Percentiles rank a stretch among this genome's conserved stretches.
Conservation (phyloP, 2,888 invertebrate genomes). For the Platycnemis pennipes region DNA sequence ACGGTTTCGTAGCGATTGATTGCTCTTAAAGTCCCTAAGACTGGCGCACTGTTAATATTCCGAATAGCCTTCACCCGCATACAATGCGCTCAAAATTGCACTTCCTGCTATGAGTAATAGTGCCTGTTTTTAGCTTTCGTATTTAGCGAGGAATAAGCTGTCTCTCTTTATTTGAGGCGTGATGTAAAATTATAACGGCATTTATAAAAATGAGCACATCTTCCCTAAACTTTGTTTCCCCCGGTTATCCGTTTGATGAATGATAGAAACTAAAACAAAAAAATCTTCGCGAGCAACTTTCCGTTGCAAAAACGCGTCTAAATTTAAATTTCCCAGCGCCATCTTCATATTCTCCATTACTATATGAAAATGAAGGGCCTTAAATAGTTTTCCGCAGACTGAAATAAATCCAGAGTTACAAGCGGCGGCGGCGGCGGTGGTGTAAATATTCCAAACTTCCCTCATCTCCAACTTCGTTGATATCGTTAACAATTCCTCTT, state of each 20-base stretch:
- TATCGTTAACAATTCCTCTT: conserved; percentile 67
- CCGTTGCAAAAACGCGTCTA: conserved; percentile 49
- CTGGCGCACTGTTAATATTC: neutral
- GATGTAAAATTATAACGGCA: conserved; percentile 31
- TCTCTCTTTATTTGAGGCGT: neutral
- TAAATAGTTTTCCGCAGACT: conserved; percentile 59
- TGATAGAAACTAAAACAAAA: conserved; percentile 33
- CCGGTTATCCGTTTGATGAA: conserved; percentile 38
- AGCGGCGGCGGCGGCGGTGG: conserved; percentile 41
- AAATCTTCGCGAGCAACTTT: neutral
- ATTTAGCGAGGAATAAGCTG: neutral
- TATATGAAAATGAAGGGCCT: conserved; percentile 55
- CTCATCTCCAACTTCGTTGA: conserved; percentile 59
- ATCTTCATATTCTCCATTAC: conserved; percentile 47
- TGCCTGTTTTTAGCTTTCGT: neutral
- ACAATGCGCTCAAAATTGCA: neutral
- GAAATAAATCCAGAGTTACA: conserved; percentile 56
- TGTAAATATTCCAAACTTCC: conserved; percentile 64
- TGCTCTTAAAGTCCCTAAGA: neutral
- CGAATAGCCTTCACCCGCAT: neutral
- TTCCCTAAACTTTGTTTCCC: conserved; percentile 6
- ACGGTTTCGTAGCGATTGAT: no score
- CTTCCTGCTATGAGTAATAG: neutral
- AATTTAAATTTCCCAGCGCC: conserved; percentile 42
- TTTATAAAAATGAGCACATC: conserved; percentile 22